phyloP scores from a whole-genome alignment of 1,140 invertebrate genomes.

The Manduca sexta region DNA sequence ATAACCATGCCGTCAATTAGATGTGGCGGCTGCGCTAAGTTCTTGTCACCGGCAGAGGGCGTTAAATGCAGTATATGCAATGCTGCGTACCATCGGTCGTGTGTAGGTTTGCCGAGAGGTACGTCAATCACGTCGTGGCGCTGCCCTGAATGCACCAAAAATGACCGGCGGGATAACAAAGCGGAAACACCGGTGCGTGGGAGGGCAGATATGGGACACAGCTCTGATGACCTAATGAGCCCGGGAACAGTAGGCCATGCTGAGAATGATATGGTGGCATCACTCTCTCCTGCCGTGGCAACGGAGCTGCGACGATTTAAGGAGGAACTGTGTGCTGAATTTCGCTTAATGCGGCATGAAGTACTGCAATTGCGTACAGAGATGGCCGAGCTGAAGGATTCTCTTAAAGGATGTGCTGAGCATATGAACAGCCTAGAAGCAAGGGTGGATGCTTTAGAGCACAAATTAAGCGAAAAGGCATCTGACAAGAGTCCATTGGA shows the following conservation, averaged over 20 bases:
- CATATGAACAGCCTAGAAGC: background rate
- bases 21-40: background rate
- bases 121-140: background rate
- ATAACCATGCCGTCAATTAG: too few relatives aligned
- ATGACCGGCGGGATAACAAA: background rate
- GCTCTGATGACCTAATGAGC: too few relatives aligned
- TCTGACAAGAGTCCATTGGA: background rate
- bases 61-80: background rate
- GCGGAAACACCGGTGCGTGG: too few relatives aligned
- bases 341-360: background rate
- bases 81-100: background rate
- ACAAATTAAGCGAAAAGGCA: background rate
- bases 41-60: background rate
- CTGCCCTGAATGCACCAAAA: conserved; percentile 1
- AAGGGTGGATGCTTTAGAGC: background rate
- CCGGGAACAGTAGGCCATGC: background rate
- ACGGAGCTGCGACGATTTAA: background rate
- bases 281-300: background rate
- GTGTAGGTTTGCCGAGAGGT: background rate
- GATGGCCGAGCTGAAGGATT: background rate
- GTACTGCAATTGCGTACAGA: background rate
- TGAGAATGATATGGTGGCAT: background rate
- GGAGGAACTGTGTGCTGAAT: background rate
- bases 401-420: background rate
- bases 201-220: too few relatives aligned